Evolutionary conservation across 2,113 vertebrate genomes (phyloP).

Genomic region (Lagopus leucura): DNA sequence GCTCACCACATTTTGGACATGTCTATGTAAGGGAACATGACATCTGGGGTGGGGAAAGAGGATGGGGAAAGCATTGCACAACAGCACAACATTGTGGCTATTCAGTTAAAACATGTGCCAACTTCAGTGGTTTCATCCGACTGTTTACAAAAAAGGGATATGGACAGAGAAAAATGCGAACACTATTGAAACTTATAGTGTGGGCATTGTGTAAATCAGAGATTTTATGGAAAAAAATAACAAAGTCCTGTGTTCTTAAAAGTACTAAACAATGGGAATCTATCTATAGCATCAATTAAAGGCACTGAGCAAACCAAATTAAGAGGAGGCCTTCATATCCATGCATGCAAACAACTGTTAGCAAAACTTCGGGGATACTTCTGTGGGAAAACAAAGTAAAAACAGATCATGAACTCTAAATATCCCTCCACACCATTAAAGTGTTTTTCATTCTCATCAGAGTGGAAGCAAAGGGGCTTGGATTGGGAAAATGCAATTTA

Average conservation of each 20-base stretch:
- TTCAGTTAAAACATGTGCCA: not conserved
- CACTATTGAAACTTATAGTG: not conserved
- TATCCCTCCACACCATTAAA: not conserved
- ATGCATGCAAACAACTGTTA: not conserved
- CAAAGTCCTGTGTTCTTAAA: not conserved
- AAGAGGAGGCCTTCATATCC: not conserved
- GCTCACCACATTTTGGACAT: not conserved
- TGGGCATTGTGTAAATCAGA: not conserved
- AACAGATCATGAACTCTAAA: not conserved
- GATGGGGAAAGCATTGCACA: constrained; percentile 10
- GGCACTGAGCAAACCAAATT: not conserved
- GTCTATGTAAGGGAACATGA: fast-evolving
- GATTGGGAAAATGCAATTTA: not conserved
- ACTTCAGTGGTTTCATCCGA: not conserved
- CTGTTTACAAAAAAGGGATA: not conserved
- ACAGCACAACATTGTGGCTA: not conserved
- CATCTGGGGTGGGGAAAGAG: not conserved
- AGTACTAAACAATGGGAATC: not conserved
- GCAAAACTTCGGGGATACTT: not conserved
- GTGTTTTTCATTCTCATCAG: not conserved
- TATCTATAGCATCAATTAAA: not conserved
- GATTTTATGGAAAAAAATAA: not conserved
- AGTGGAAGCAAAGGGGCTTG: fast-evolving
- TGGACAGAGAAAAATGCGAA: not conserved
- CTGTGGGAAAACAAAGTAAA: not conserved